Percentiles rank a stretch among this genome's conserved stretches.
Evolutionary conservation across 92 coral and sea anemone genomes (phyloP).

Genomic region (Siderastrea radians): DNA sequence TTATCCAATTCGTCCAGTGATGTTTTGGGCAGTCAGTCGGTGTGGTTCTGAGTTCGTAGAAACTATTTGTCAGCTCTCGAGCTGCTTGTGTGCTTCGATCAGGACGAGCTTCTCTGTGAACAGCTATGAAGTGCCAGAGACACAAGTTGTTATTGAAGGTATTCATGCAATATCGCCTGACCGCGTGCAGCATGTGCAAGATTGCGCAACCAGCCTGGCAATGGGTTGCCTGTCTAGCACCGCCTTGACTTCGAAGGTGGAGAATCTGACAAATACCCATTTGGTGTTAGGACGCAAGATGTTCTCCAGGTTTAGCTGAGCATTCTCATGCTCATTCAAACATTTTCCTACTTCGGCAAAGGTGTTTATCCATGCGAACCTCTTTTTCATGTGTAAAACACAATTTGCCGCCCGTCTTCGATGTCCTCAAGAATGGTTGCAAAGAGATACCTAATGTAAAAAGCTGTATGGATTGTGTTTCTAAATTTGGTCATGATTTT

Average conservation of each 20-base stretch:
- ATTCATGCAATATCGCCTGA: too few species aligned
- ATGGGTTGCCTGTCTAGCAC: slow-evolving; percentile 1
- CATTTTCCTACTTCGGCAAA: neutral
- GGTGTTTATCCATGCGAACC: neutral
- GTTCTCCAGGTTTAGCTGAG: neutral
- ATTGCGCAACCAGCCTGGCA: slow-evolving; percentile 5
- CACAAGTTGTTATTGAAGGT: slow-evolving; percentile 3
- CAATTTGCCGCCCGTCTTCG: neutral
- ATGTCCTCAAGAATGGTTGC: neutral
- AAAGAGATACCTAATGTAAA: neutral
- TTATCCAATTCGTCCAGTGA: slow-evolving; percentile 9
- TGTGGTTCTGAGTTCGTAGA: neutral
- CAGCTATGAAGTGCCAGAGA: slow-evolving; percentile 9
- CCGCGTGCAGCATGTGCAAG: too few species aligned
- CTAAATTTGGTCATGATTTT: too few species aligned
- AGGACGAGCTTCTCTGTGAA: neutral
- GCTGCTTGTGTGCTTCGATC: slow-evolving; percentile 17
- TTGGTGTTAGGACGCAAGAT: neutral
- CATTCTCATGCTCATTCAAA: neutral
- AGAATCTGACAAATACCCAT: neutral
- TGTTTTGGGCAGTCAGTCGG: neutral
- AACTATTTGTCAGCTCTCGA: neutral
- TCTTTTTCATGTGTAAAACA: neutral
- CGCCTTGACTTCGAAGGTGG: neutral
- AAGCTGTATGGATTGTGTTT: neutral